Evolutionary conservation across 1,140 invertebrate genomes (phyloP), one percentile per base, ranked within the genome.

Genomic region (Drosophila sulfurigaster): DNA sequence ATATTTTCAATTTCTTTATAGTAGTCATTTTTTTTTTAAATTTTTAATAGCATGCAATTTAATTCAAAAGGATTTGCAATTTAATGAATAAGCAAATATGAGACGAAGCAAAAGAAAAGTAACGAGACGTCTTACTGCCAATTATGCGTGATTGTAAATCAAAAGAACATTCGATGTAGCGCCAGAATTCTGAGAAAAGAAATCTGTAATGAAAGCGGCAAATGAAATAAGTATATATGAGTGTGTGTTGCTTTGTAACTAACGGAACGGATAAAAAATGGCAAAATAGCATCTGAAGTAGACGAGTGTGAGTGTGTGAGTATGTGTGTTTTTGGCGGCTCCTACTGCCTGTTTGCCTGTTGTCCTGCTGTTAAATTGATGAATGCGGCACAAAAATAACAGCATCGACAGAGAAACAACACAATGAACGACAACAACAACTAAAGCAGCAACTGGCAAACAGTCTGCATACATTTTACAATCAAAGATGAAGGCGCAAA

Each of bases 301-400:
- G 11, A 11, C 10, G 30, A 5, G 32, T 64, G 48, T 15, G 62
- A 30, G 8, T 25, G 35, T 38, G 35, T 38, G 20, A 25, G 35
- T 38, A 10, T 8, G 35, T 38, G 35, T 38, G 35, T 11, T 10
- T 46, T 49, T 25, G 32, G n/a, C 20, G 15, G 48, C 48, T 5
- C 16, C 43, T 41, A 48, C 59, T 59, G 54, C 41, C 10, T 25
- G 20, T 49, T 86, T 80, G 77, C 59, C 75, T 13, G 28, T 11
- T 75, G 71, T 88, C 85, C 85, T 89, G 78, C 83, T 88, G 85
- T 83, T 83, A 81, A 67, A 78, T 88, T 88, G 85, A 88, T 88
- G 85, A 89, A 88, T 88, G 78, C 66, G 60, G 43, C 13, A 48
- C 63, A 74, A 71, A 70, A 81, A 64, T 58, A 62, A 69, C 69